These are phyloP conservation scores for Hyla sarda DNA, from an alignment of 2,113 vertebrate species.

Conservation along the genomic window DNA sequence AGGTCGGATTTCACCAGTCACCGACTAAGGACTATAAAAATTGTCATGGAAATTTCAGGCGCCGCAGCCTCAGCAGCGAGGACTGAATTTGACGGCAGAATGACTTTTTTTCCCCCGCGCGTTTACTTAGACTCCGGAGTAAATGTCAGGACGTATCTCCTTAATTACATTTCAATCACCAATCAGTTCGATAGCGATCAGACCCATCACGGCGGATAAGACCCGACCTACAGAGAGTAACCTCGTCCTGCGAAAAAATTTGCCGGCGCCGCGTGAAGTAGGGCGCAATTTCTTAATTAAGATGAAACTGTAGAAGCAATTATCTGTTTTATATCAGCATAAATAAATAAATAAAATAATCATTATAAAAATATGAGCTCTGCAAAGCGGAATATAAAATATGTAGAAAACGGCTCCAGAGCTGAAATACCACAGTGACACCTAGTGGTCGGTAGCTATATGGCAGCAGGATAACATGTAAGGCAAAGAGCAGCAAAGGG, in stretches of 20 bases:
- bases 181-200: slow-evolving; percentile 36
- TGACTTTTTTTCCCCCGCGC: slow-evolving; percentile 41
- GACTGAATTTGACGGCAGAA: slow-evolving; percentile 13
- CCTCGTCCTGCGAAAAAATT: not conserved
- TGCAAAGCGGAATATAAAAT: not conserved
- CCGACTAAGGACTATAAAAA: not conserved
- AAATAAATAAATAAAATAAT: not conserved
- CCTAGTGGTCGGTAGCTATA: not conserved
- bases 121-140: slow-evolving; percentile 36
- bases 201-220: not conserved
- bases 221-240: slow-evolving; percentile 10
- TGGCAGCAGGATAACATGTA: not conserved
- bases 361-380: not conserved
- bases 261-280: not conserved
- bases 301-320: slow-evolving; percentile 37
- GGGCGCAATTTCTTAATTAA: slow-evolving; percentile 24
- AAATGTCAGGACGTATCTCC: slow-evolving; percentile 46
- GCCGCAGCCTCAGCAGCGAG: not conserved
- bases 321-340: slow-evolving; percentile 3
- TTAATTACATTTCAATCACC: slow-evolving; percentile 53
- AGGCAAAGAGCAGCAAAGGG: too few relatives aligned
- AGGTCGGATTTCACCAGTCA: too few relatives aligned
- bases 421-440: slow-evolving; percentile 11
- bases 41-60: not conserved
- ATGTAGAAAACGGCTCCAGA: too few relatives aligned